phyloP scores from a whole-genome alignment of 2,797 vertebrate genomes.

The Aplochiton taeniatus region DNA sequence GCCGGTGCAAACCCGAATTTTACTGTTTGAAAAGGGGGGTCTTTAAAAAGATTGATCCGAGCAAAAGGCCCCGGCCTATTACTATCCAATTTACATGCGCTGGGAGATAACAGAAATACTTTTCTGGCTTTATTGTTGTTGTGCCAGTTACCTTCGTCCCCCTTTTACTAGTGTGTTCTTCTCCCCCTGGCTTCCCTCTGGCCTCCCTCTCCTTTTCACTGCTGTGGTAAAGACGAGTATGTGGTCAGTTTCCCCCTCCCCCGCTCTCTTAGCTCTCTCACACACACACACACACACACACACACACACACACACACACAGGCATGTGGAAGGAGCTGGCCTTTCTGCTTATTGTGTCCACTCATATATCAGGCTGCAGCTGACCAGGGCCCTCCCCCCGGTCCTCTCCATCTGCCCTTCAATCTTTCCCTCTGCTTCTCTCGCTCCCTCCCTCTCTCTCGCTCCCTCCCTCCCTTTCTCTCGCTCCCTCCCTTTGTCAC shows the following conservation, averaged over 20 bases:
- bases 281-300: slow-evolving; percentile 15
- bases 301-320: slow-evolving; percentile 27
- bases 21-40: no score
- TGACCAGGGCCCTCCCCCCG: slow-evolving; percentile 63
- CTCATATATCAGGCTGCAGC: slow-evolving; percentile 83
- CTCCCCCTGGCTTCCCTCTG: slow-evolving; percentile 10
- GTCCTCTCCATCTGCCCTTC: slow-evolving; percentile 69
- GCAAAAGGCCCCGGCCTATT: background rate
- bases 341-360: slow-evolving; percentile 71
- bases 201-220: slow-evolving; percentile 14
- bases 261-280: slow-evolving; percentile 33
- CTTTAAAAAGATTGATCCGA: background rate
- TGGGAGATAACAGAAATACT: background rate
- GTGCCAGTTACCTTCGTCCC: background rate
- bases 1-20: no score
- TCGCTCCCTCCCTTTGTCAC: background rate
- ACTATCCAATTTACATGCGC: background rate
- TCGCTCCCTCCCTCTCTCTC: slow-evolving; percentile 41
- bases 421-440: slow-evolving; percentile 24
- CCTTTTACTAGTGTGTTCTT: background rate
- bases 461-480: slow-evolving; percentile 8
- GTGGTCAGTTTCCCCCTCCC: slow-evolving; percentile 63
- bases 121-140: background rate
- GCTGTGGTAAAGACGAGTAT: slow-evolving; percentile 50
- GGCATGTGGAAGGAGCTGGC: slow-evolving; percentile 63